Evolutionary conservation across 2,888 invertebrate genomes (phyloP).

Genomic region (Nephrotoma flavescens): DNA sequence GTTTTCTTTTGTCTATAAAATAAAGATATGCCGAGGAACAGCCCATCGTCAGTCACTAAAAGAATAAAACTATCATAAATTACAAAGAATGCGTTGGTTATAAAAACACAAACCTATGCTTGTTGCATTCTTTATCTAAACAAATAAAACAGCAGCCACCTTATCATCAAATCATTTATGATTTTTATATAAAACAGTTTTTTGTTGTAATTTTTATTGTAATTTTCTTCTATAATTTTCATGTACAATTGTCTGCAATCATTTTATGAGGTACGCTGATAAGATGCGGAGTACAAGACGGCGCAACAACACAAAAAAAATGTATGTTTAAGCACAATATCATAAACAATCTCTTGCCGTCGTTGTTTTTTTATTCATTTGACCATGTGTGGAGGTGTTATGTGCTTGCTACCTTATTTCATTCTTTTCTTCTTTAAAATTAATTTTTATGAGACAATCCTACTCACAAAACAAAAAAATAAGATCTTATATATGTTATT

Average conservation of each 20-base stretch:
- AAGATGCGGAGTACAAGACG: background rate
- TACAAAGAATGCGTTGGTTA: background rate
- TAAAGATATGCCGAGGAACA: background rate
- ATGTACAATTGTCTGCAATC: background rate
- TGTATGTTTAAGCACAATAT: background rate
- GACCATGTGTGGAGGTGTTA: background rate
- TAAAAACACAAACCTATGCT: background rate
- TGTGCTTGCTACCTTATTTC: background rate
- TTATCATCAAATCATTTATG: background rate
- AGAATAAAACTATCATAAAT: background rate
- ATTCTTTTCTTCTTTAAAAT: background rate
- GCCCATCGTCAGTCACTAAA: background rate
- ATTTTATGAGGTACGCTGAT: background rate
- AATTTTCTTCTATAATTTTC: background rate
- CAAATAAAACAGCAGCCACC: background rate
- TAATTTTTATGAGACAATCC: background rate
- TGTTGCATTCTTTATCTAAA: background rate
- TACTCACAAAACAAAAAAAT: background rate
- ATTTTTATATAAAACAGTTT: background rate
- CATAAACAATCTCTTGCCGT: background rate
- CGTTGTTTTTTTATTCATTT: background rate
- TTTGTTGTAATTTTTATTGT: background rate
- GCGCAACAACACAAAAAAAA: background rate
- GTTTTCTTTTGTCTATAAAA: background rate
- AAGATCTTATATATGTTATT: background rate